A percentile compares a stretch with the other conserved stretches of the same genome.
Evolutionary conservation across 2,797 vertebrate genomes (phyloP).

Genomic region (Lepus oiostolus): DNA sequence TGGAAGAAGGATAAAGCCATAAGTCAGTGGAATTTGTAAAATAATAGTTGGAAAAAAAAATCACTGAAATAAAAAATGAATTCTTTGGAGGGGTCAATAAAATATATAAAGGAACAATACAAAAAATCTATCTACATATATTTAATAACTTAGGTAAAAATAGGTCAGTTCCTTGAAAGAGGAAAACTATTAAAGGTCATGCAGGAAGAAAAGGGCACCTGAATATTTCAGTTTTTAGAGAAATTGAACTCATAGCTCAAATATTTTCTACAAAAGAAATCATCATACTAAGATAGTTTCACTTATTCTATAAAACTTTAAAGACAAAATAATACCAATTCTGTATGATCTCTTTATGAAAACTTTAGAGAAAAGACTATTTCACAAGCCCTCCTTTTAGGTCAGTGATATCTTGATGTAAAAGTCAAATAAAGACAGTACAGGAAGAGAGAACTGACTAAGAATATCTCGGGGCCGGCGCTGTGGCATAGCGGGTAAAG

Average conservation of each 20-base stretch:
- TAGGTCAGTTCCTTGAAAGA: neutral
- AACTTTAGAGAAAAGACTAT: neutral
- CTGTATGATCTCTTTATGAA: neutral
- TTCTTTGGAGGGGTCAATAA: neutral
- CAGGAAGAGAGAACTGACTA: neutral
- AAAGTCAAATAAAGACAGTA: neutral
- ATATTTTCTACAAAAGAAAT: neutral
- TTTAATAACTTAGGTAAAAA: neutral
- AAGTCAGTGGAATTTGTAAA: conserved; percentile 8
- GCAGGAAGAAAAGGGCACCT: neutral
- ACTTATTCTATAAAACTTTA: conserved; percentile 37
- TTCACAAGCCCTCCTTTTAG: conserved; percentile 24
- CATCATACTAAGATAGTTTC: neutral
- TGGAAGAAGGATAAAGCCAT: neutral
- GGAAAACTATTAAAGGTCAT: neutral
- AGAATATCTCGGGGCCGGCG: neutral
- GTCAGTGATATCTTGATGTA: neutral
- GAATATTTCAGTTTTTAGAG: neutral
- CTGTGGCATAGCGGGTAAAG: no score
- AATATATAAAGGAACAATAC: neutral
- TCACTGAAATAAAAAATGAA: neutral
- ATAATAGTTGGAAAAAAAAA: neutral
- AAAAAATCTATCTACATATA: neutral
- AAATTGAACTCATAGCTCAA: neutral
- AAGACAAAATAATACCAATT: conserved; percentile 41